Conservation (phyloP, 2,113 vertebrate genomes). For the Turnix velox region DNA sequence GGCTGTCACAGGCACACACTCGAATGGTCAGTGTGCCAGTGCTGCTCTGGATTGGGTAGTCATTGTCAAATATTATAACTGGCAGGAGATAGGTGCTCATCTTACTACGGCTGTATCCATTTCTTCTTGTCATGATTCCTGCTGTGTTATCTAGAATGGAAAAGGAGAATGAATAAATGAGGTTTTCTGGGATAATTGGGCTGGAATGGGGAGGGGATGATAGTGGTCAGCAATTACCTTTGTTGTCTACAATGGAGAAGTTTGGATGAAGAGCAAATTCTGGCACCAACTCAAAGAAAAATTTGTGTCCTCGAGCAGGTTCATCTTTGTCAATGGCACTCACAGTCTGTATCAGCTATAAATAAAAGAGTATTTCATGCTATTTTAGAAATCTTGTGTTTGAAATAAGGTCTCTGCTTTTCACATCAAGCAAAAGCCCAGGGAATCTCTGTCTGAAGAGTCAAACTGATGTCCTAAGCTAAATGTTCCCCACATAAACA, state of each 20-base stretch:
- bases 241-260: slow-evolving; percentile 81
- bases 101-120: slow-evolving; percentile 76
- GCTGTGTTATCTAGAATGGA: slow-evolving; percentile 76
- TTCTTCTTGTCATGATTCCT: slow-evolving; percentile 77
- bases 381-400: not conserved
- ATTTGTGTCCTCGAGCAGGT: slow-evolving; percentile 76
- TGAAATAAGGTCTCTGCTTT: not conserved
- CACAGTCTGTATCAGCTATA: slow-evolving; percentile 80
- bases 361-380: not conserved
- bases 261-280: slow-evolving; percentile 78
- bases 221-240: slow-evolving; percentile 65
- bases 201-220: fast-evolving
- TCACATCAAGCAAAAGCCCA: not conserved
- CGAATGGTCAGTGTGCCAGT: slow-evolving; percentile 76
- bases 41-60: slow-evolving; percentile 80
- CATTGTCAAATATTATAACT: slow-evolving; percentile 79
- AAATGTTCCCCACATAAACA: not conserved
- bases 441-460: not conserved
- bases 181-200: not conserved
- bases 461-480: not conserved
- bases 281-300: slow-evolving; percentile 80
- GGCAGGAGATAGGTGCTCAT: slow-evolving; percentile 75
- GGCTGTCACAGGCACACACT: slow-evolving; percentile 74
- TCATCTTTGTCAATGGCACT: slow-evolving; percentile 81
- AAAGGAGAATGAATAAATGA: not conserved